Evolutionary conservation across 2,888 invertebrate species (phyloP), one percentile per base, ranked within the genome.

Genomic region (Athrips mouffetella): DNA sequence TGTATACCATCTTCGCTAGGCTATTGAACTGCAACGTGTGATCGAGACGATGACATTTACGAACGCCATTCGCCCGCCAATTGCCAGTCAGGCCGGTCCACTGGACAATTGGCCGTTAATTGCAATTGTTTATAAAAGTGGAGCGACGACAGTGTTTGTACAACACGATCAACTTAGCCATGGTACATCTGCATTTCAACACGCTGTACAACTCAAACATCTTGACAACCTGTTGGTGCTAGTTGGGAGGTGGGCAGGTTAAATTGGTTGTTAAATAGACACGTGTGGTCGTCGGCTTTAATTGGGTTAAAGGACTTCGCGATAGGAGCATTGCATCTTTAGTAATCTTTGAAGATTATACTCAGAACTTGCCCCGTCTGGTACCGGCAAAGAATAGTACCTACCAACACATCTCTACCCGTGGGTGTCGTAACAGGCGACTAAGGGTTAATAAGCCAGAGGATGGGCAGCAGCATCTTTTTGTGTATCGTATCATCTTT

Each of bases 71-170:
- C 23, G 41, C 42, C 11, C 37, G 37, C 18, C 35, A 37, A 5
- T 37, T 37, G 37, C 37, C 37, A 8, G 13, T 11, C 21, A 18
- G 37, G 20, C 37, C 37, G 2, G 27, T 16, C n/a, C 42, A n/a
- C 16, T 61, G 60, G 69, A 77, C 82, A 83, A 82, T 84, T 82
- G 84, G 62, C 62, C 65, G 73, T 75, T 85, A 83, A 80, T 85
- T 79, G 79, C 62, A 66, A 67, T 67, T 79, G 80, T 82, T 80
- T 81, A 71, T 76, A 77, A 73, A 81, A 77, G 67, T 80, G 71
- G 74, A 71, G 62, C 75, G 69, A 54, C 66, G 54, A 64, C 54
- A 60, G 62, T 79, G 76, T 78, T 78, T 72, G 59, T 63, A 66
- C 70, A 77, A 76, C 73, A n/a, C n/a, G n/a, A n/a, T n/a, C n/a